Evolutionary conservation across 2,797 vertebrate species (phyloP), one percentile per base, ranked within the genome.

Genomic region (Melanotaenia nigrans): DNA sequence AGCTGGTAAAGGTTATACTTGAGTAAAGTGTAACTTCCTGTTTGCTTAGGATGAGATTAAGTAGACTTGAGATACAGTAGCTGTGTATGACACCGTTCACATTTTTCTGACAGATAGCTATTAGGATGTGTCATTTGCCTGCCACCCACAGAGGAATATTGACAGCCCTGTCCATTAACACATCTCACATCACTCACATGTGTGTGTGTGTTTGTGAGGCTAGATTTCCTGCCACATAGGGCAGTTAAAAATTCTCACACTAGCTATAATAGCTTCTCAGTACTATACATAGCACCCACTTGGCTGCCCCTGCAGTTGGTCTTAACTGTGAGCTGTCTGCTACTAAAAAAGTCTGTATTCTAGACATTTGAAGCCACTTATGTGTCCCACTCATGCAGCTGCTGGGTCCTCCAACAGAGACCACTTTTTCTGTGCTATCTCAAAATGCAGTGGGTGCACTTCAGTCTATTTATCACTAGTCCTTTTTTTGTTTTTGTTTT

Each of bases 341-440:
- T 79, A 75, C 67, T 66, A 51, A 67, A 65, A 83, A 84, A 81
- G 53, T 68, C 61, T 82, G 85, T 67, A 74, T 86, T 63, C 56
- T 71, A 72, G 65, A 47, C 73, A 79, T 86, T 86, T 85, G 85
- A 35, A 79, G 82, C 68, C 82, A 55, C 73, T 85, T 81, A 82
- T 75, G 64, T 79, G 75, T 84, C 76, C 75, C 54, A 5, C 42
- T 80, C 65, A 30, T 78, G 64, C 93, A 94, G 93, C 92, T 94
- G 93, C 75, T 51, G n/a, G 61, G 4, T 61, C 67, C 67, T 32
- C 77, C 9, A 7, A 90, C 49, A 94, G 85, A 90, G 86, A 63
- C 32, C 24, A 88, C 92, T 91, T 92, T 93, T 88, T 88, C 73
- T 78, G 61, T 68, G 16, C 75, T 72, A 84, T 78, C 78, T 94